Base-by-base conservation (phyloP, 2,797 vertebrate species). In the Chiroxiphia lanceolata region DNA sequence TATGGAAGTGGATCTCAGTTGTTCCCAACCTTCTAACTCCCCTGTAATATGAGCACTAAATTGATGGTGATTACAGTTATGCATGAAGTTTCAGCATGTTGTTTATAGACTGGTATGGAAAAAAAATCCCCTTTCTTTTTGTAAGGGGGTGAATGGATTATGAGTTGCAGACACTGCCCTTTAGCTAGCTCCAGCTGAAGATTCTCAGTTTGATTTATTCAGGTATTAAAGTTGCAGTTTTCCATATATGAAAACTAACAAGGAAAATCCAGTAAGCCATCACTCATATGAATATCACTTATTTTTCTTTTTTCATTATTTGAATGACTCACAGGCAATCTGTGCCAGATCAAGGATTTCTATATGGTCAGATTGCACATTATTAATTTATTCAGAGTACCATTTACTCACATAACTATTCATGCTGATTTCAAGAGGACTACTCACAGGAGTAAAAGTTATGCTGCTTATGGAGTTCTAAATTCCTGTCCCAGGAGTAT, bases 401-500 rank as follows among this genome's bases (percentile, higher is more conserved):
- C 56, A 59, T 79, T 95, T 95, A 94, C n/a, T 87, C 74, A 78
- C 6, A 2, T 75, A 94, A 80, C 42, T 80, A 93, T 80, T 83
- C 59, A 29, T 74, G 75, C 60, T 92, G 86, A 90, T 82, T 91
- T 87, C 75, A 87, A 70, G 44, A 77, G 40, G 45, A 80, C 88
- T 75, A 61, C 81, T 96, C 80, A 60, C 56, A 90, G 38, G 64
- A 85, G 23, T 94, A 79, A 89, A 94, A 90, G 63, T 83, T 92
- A 33, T 47, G 82, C 54, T 84, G 56, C 60, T 89, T 84, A 82
- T 29, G 7, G 60, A 94, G 56, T 83, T 86, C 80, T 89, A 84
- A 95, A 97, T 92, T 93, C 63, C 61, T 85, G 15, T 61, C 92
- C 90, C 86, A 91, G n/a, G 50, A 95, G 88, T 68, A 94, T 59